Evolutionary conservation across 1,140 invertebrate genomes (phyloP), one percentile per base, ranked within the genome.

Genomic region (Colletes gigas): DNA sequence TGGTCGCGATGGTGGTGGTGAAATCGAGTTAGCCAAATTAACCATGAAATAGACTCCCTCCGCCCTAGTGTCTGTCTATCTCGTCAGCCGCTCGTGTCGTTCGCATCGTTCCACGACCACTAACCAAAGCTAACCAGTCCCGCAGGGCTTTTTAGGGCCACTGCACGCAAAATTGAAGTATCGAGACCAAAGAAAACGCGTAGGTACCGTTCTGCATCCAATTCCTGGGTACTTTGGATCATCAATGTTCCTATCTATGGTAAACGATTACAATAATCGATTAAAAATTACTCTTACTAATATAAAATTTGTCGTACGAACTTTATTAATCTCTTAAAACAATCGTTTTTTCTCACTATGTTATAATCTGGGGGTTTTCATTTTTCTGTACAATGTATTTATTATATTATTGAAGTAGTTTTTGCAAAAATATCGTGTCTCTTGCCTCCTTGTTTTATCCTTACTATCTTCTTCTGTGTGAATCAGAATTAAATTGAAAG

Each of bases 21-120:
- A 90, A 93, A 93, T 93, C 91, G 89, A 91, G 90, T 93, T 93
- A 92, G 90, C 85, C 89, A 93, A 93, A 93, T 93, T 93, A 93
- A 93, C 90, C 93, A 93, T 93, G 93, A 93, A 93, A 93, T 93
- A 93, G 92, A 93, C 92, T 93, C 92, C 83, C 90, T 88, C 88
- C 88, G 89, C 89, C 89, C 90, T 90, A 90, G 88, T 91, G 89
- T 89, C 88, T 89, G 85, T 90, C 87, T 88, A 85, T 91, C 88
- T 88, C 84, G 83, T 89, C 88, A 84, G 78, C 84, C 86, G 87
- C 83, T 88, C 86, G 87, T 88, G 83, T 90, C 86, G 86, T 88
- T 88, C 85, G 80, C 86, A 85, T 88, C 86, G 86, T 83, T 85
- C 86, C 85, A 82, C 76, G 73, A 84, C 86, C 86, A 73, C 85